Evolutionary conservation across 2,113 vertebrate species (phyloP).

Genomic region (Petromus typicus): DNA sequence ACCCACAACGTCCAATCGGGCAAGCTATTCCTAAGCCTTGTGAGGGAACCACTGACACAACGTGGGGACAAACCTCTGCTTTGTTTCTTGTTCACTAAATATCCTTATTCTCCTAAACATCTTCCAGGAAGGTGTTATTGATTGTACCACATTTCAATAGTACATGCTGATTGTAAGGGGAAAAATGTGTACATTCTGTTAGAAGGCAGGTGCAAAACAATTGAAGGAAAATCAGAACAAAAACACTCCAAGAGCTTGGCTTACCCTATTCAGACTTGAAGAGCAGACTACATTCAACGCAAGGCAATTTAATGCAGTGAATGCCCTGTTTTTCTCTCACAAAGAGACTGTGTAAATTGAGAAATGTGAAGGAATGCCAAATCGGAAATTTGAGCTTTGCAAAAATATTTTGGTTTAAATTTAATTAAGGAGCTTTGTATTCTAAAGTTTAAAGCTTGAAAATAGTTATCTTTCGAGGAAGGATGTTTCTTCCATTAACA

Average conservation of each 20-base stretch:
- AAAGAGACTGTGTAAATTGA: constrained; percentile 76
- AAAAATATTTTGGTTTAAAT: constrained; percentile 77
- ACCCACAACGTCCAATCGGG: not conserved
- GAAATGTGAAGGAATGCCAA: constrained; percentile 72
- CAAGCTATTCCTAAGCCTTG: not conserved
- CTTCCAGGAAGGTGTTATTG: constrained; percentile 49
- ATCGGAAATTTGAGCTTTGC: constrained; percentile 74
- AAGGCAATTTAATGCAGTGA: constrained; percentile 65
- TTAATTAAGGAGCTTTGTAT: constrained; percentile 77
- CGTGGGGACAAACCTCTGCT: not conserved
- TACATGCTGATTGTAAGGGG: constrained; percentile 54
- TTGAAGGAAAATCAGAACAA: constrained; percentile 60
- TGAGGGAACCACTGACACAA: constrained; percentile 11
- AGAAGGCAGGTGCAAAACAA: constrained; percentile 75
- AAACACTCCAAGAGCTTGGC: constrained; percentile 53
- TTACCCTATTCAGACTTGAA: constrained; percentile 52
- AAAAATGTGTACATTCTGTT: constrained; percentile 52
- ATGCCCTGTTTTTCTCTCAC: constrained; percentile 43
- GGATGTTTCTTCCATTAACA: constrained; percentile 49
- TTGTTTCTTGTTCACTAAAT: constrained; percentile 61
- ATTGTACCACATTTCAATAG: constrained; percentile 38
- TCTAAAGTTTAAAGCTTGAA: constrained; percentile 64
- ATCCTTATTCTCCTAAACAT: constrained; percentile 57
- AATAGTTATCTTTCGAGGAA: constrained; percentile 64
- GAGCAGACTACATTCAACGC: constrained; percentile 44